A percentile compares a stretch with the other conserved stretches of the same genome.
Conservation (phyloP, 35 echinoderm and acorn worm genomes). For the Hemicentrotus pulcherrimus region DNA sequence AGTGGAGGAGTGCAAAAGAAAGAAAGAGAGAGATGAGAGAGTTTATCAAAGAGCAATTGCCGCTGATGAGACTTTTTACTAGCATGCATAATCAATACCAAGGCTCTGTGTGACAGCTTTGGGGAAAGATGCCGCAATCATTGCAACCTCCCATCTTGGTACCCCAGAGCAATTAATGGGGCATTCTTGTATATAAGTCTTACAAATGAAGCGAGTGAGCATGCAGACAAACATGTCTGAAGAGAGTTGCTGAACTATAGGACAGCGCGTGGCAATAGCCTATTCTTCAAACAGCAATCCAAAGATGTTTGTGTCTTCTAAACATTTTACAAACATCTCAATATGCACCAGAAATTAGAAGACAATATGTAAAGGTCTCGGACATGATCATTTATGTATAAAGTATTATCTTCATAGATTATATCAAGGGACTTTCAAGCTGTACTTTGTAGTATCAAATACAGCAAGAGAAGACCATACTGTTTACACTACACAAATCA, state of each 20-base stretch:
- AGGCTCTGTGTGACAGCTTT: background rate
- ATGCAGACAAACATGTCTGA: background rate
- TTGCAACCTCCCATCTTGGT: background rate
- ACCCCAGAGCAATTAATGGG: background rate
- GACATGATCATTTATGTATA: background rate
- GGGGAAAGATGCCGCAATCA: background rate
- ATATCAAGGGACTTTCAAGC: too few species aligned
- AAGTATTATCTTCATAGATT: background rate
- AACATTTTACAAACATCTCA: background rate
- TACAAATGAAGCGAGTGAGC: background rate
- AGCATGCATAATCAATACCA: background rate
- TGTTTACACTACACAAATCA: background rate
- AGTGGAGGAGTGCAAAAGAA: background rate
- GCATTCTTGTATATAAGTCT: background rate
- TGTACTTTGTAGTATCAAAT: background rate
- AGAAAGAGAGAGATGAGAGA: background rate
- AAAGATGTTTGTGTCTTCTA: background rate
- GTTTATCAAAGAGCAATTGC: background rate
- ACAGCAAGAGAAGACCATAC: background rate
- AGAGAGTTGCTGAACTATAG: background rate
- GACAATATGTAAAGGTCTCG: background rate
- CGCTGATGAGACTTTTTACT: background rate
- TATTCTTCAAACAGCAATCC: background rate
- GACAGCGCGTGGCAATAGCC: background rate
- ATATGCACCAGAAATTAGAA: background rate